A percentile compares a stretch with the other conserved stretches of the same genome.
Evolutionary conservation across 2,888 invertebrate genomes (phyloP).

Genomic region (Dyspetes luteomarginatus): DNA sequence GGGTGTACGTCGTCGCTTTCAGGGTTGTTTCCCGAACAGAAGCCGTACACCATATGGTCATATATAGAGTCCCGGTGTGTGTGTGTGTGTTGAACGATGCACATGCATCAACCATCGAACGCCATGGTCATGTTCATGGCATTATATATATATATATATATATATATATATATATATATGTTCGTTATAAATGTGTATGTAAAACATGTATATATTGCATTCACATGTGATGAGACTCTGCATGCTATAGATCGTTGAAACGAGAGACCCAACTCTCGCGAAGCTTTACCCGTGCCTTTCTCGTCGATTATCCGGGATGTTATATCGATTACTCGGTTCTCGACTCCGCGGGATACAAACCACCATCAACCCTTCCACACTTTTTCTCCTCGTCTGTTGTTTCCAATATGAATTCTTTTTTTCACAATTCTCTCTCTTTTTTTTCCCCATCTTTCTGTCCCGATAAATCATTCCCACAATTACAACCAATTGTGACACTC

Average conservation of each 20-base stretch:
- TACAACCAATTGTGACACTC: too few species aligned
- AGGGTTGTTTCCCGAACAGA: slow-evolving; percentile 78
- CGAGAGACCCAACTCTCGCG: slow-evolving; percentile 70
- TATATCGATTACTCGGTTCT: slow-evolving; percentile 73
- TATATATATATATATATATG: slow-evolving; percentile 4
- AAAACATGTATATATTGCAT: not conserved
- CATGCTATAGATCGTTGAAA: slow-evolving; percentile 63
- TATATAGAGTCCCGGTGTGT: slow-evolving; percentile 39
- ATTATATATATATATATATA: slow-evolving; percentile 23
- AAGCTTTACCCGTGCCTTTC: slow-evolving; percentile 74
- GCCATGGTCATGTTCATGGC: slow-evolving; percentile 49
- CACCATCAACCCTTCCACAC: slow-evolving; percentile 2
- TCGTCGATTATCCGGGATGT: slow-evolving; percentile 74
- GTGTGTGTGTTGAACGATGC: slow-evolving; percentile 38
- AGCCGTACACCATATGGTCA: slow-evolving; percentile 75
- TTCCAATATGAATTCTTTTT: not conserved
- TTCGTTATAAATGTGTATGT: not conserved
- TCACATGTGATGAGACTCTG: slow-evolving; percentile 10
- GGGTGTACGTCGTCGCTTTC: slow-evolving; percentile 43
- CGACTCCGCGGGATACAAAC: slow-evolving; percentile 34
- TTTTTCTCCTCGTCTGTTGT: not conserved
- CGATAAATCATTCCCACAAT: slow-evolving; percentile 23
- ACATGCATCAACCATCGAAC: slow-evolving; percentile 53
- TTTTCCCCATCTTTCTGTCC: not conserved
- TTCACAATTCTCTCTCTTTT: not conserved